phyloP scores from a whole-genome alignment of 2,113 vertebrate species.

The Mola mola region DNA sequence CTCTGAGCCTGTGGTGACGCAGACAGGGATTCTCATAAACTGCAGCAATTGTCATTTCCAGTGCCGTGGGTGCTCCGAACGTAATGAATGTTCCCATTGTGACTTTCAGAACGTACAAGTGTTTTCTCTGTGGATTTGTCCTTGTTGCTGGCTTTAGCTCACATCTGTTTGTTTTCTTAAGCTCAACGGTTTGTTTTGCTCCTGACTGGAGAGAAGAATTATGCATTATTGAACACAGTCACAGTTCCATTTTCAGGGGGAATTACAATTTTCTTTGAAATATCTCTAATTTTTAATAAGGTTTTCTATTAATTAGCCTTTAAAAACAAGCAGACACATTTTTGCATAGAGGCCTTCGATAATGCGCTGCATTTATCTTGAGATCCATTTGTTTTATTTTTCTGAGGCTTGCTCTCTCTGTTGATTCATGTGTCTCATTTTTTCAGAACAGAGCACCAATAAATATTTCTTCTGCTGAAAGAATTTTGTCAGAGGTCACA shows the following conservation, averaged over 20 bases:
- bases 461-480: slow-evolving; percentile 10
- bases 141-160: slow-evolving; percentile 1
- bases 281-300: slow-evolving; percentile 4
- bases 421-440: slow-evolving; percentile 15
- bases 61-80: background rate
- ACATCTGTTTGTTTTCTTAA: slow-evolving; percentile 15
- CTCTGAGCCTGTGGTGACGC: slow-evolving; percentile 6
- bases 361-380: background rate
- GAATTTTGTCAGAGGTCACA: slow-evolving; percentile 17
- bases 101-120: background rate
- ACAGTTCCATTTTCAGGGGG: slow-evolving; percentile 15
- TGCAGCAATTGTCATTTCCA: slow-evolving; percentile 20
- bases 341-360: background rate
- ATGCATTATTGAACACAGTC: slow-evolving; percentile 1
- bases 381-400: slow-evolving; percentile 19
- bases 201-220: slow-evolving; percentile 19
- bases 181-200: slow-evolving; percentile 17
- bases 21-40: slow-evolving; percentile 3
- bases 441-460: slow-evolving; percentile 1
- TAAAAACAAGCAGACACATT: background rate
- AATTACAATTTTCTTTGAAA: background rate
- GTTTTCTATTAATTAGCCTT: background rate
- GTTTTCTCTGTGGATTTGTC: slow-evolving; percentile 9
- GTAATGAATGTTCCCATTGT: background rate
- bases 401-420: slow-evolving; percentile 1